Evolutionary conservation across 2,113 vertebrate species (phyloP), one percentile per base, ranked within the genome.

Genomic region (pig (Sus scrofa)): DNA sequence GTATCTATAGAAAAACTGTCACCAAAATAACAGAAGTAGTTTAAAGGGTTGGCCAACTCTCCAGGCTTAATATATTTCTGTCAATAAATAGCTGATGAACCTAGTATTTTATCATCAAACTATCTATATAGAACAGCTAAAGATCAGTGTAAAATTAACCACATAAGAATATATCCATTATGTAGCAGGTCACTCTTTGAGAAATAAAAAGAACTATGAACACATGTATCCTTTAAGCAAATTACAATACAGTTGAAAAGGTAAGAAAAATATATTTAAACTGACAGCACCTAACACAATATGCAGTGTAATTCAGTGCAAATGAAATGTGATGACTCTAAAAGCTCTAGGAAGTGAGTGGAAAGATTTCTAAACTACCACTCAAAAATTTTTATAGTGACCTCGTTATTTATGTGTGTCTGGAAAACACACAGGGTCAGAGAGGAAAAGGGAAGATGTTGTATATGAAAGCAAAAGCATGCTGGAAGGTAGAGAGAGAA

Each of bases 181-280:
- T 65, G 10, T 16, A 83, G 78, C 7, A 63, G 54, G 20, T 86
- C 18, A 52, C 6, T 52, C 30, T 58, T 56, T 26, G 9, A 15
- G 32, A 88, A n/a, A n/a, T n/a, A n/a, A 89, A 67, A 19, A 79
- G 6, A 32, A 77, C 7, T 60, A 32, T 39, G 44, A 67, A 58
- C 52, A 84, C 27, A 39, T 63, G 4, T 65, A 58, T 74, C 13
- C 34, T 19, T 87, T 87, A 56, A 34, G 81, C 27, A 83, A 81
- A 93, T 90, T 68, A 77, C 12, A 54, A 12, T 81, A 58, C 39
- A 68, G 2, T 84, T 86, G 52, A 70, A 18, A 22, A 68, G 34
- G 16, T 81, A 87, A 81, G 56, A 37, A 92, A 85, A 92, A 87
- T 15, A 73, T 27, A 92, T 27, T 85, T 78, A 81, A 75, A 44